Base-by-base conservation (phyloP, 2,888 invertebrate genomes). In the Metacarcinus magister region DNA sequence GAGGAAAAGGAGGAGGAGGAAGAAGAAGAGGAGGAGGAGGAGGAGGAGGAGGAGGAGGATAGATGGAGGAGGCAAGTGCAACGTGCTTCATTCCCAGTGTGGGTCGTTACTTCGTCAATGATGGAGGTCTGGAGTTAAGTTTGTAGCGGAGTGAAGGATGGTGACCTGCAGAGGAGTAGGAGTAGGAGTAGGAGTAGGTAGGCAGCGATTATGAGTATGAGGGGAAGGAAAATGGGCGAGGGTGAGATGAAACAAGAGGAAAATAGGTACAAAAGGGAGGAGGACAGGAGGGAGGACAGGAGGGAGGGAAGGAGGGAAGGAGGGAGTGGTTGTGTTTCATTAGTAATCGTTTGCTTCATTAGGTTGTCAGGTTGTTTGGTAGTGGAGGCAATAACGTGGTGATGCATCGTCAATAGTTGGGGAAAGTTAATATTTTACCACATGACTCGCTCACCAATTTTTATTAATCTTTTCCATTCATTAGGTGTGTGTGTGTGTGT, bases 261-360 rank as follows among this genome's bases (percentile, higher is more conserved):
- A 13, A 48, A 13, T 10, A 48, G 48, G 48, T 8, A 48, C 7
- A 48, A 13, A 13, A 48, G 48, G 48, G 10, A 48, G 48, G 48
- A 48, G 48, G 48, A 48, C 7, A 48, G 48, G 48, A 48, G 48
- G 10, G 48, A 48, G 48, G 10, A 48, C 48, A 48, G n/a, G 75
- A 75, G 75, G 28, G 75, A 75, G 75, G 28, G 75, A 48, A n/a
- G 8, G 75, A 2, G 2, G 28, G 75, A 5, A 7, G n/a, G 75
- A 23, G 5, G 19, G 60, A 60, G 60, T 16, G 10, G 19, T 75
- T 16, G 5, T 5, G 75, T 23, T 75, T 75, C 8, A 23, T 75
- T 75, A n/a, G 75, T 75, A 23, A 75, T 75, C 7, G n/a, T 75
- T 75, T 75, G 75, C 75, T 75, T 75, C 75, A 75, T 75, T 75